phyloP scores from a whole-genome alignment of 2,888 invertebrate species.

The Onthophagus sagittarius region DNA sequence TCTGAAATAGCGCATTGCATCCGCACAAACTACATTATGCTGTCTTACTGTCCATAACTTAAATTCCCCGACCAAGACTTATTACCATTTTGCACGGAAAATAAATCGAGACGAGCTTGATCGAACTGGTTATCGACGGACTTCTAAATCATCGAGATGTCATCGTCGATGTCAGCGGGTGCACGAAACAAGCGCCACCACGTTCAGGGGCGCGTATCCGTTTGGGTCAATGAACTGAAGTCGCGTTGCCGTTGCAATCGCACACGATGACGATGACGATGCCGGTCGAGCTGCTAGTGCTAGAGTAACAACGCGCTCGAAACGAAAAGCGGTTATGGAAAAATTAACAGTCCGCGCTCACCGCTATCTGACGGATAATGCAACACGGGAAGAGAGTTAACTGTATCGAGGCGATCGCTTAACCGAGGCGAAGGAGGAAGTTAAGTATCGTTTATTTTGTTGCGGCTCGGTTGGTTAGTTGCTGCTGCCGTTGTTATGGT shows the following conservation, averaged over 20 bases:
- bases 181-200: not conserved
- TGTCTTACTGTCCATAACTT: too few species aligned
- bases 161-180: not conserved
- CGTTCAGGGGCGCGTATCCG: not conserved
- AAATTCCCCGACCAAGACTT: too few species aligned
- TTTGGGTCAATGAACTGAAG: not conserved
- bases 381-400: not conserved
- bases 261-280: not conserved
- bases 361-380: not conserved
- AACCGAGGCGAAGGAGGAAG: not conserved
- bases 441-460: not conserved
- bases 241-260: not conserved
- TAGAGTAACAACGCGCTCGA: not conserved
- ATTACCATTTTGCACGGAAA: not conserved
- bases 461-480: not conserved
- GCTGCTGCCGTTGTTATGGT: not conserved
- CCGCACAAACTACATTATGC: too few species aligned
- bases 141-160: not conserved
- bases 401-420: not conserved
- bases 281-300: not conserved
- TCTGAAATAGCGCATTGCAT: too few species aligned
- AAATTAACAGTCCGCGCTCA: not conserved
- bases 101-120: not conserved
- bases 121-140: not conserved
- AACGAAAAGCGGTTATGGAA: not conserved